Base-by-base conservation (phyloP, 2,888 invertebrate genomes). In the Drosophila quinaria region DNA sequence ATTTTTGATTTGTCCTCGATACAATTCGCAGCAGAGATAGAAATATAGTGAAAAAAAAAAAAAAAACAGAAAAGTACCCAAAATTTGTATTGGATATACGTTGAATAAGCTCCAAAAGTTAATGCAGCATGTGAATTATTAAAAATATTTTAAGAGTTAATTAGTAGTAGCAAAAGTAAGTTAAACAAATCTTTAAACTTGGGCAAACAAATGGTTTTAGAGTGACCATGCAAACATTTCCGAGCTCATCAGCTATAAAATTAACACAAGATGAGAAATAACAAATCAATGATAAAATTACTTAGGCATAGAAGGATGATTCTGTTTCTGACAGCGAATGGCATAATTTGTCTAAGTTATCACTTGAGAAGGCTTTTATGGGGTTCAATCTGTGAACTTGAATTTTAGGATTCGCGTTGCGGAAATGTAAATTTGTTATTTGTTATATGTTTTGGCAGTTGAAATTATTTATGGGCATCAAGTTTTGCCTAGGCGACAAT, bases 381-480 rank as follows among this genome's bases (percentile, higher is more conserved):
- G n/a, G 35, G 35, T 22, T 22, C 29, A 19, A 46, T 47, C 46
- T 37, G 29, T 22, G 49, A 31, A 42, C 19, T 35, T 19, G 51
- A 19, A 46, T 29, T 66, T 19, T n/a, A 54, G 41, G 54, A 29
- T 54, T 54, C 56, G 59, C 67, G 37, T 15, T 60, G 62, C 60
- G 47, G 47, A 66, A 63, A 73, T 78, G 78, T 63, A 76, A 78
- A 78, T 74, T 70, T 66, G 65, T 50, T 58, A 78, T 74, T 70
- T 66, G 65, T 50, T 58, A 19, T 47, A 50, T 46, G 17, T 49
- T 76, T 69, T 78, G 62, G 55, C 60, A 62, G 67, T 37, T 60
- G 60, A 44, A 47, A 74, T 74, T 78, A 77, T 77, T 77, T 77
- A 78, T 78, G 73, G 73, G 52, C 59, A 62, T 69, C 60, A 58